These are phyloP conservation scores for Gymnodraco acuticeps DNA, from an alignment of 2,797 vertebrate species.

Conservation along the genomic window DNA sequence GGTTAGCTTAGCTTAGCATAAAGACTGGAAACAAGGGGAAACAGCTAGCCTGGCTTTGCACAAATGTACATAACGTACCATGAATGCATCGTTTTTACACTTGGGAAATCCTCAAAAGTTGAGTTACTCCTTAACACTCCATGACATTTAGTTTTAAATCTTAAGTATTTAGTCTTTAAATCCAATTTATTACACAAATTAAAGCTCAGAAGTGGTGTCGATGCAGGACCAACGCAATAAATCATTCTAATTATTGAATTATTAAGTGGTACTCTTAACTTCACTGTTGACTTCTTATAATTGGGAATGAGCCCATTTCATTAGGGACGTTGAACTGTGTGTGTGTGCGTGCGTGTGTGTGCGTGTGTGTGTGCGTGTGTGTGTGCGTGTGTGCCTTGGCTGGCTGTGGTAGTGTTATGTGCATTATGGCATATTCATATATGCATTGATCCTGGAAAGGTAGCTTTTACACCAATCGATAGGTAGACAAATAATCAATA, in stretches of 20 bases:
- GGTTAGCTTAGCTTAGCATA: slow-evolving; percentile 1
- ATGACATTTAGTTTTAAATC: neutral
- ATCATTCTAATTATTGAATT: slow-evolving; percentile 19
- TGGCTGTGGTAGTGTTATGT: neutral
- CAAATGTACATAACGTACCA: neutral
- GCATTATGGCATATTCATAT: slow-evolving; percentile 8
- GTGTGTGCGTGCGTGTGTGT: neutral
- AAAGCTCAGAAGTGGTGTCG: neutral
- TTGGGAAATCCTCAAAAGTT: neutral
- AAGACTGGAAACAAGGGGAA: neutral
- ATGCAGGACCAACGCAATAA: slow-evolving; percentile 3
- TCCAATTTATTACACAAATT: neutral
- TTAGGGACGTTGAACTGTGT: neutral
- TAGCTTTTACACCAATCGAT: slow-evolving; percentile 30
- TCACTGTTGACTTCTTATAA: neutral
- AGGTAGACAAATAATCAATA: slow-evolving; percentile 44
- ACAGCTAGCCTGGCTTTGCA: neutral
- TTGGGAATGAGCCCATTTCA: neutral
- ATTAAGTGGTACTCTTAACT: slow-evolving; percentile 8
- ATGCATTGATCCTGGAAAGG: neutral
- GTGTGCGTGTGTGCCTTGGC: neutral
- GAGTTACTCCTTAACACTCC: neutral
- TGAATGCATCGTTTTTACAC: neutral
- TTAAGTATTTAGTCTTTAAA: too few species aligned
- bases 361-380: neutral